phyloP scores from a whole-genome alignment of 2,888 invertebrate genomes.

The Calameuta filiformis region DNA sequence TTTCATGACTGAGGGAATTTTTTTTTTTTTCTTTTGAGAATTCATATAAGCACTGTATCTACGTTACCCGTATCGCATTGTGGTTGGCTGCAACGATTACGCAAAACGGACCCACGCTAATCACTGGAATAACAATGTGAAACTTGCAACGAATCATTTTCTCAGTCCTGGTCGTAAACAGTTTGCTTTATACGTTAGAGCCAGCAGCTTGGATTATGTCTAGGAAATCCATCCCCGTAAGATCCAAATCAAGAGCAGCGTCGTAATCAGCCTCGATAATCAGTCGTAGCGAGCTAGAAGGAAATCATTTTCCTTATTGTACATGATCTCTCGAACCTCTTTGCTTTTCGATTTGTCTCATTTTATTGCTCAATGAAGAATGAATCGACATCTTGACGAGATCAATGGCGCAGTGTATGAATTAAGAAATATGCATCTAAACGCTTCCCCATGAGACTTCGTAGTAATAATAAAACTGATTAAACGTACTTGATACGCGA shows the following conservation, averaged over 20 bases:
- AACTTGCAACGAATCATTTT: background rate
- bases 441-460: background rate
- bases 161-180: background rate
- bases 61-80: background rate
- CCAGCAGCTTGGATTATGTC: background rate
- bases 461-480: background rate
- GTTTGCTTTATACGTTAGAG: background rate
- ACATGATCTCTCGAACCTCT: constrained; percentile 7
- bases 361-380: background rate
- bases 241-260: constrained; percentile 16
- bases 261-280: constrained; percentile 10
- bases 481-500: background rate
- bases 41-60: background rate
- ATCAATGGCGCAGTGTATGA: background rate
- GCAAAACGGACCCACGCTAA: background rate
- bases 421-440: background rate
- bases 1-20: background rate
- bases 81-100: background rate
- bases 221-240: background rate
- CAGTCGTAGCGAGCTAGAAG: constrained; percentile 33
- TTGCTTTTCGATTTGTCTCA: background rate
- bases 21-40: background rate
- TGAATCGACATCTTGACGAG: background rate
- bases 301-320: constrained; percentile 24
- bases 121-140: background rate